A percentile compares a stretch with the other conserved stretches of the same genome.
Evolutionary conservation across 2,888 invertebrate species (phyloP).

Genomic region (Tinea semifulvella): DNA sequence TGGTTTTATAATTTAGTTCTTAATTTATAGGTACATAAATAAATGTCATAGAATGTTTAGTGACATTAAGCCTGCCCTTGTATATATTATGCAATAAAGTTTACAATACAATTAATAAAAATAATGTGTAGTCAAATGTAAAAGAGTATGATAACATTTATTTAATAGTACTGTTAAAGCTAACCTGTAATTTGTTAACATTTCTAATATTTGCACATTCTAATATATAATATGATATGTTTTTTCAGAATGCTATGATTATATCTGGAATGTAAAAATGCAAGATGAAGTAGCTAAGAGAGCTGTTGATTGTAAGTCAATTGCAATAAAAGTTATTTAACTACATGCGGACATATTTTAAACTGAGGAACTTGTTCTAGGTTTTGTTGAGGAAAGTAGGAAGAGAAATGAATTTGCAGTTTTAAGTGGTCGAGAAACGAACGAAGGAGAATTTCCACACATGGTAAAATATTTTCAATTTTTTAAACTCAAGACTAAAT

Average conservation of each 20-base stretch:
- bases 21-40: too few species aligned
- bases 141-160: too few species aligned
- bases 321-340: not conserved
- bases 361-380: not conserved
- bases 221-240: not conserved
- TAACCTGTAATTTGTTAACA: not conserved
- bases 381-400: not conserved
- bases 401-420: too few species aligned
- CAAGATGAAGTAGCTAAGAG: not conserved
- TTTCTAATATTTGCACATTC: not conserved
- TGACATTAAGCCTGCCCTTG: too few species aligned
- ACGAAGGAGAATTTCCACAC: constrained; percentile 4
- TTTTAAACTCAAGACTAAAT: too few species aligned
- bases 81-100: too few species aligned
- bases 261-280: not conserved
- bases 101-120: too few species aligned
- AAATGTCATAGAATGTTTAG: too few species aligned
- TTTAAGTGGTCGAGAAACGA: not conserved
- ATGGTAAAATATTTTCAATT: too few species aligned
- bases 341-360: not conserved
- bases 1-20: too few species aligned
- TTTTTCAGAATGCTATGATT: constrained; percentile 8
- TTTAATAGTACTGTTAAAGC: too few species aligned
- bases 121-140: too few species aligned
- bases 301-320: not conserved